Conservation (phyloP, 2,797 vertebrate genomes). For the Ctenochaetus hawaiiensis region DNA sequence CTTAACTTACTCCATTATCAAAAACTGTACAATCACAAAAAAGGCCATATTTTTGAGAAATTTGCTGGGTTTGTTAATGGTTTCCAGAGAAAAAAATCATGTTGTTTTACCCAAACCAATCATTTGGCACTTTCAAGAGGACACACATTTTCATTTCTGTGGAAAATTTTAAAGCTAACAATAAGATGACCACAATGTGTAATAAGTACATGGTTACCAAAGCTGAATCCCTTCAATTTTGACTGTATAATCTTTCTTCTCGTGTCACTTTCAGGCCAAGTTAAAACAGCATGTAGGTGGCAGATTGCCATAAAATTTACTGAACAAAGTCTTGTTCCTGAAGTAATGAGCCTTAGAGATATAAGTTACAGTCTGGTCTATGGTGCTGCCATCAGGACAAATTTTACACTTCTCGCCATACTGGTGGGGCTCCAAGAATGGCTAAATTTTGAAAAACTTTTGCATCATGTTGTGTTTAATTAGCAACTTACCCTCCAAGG, state of each 20-base stretch:
- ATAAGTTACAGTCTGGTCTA: neutral
- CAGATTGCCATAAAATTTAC: neutral
- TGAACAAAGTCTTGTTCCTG: neutral
- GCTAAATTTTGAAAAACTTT: slow-evolving; percentile 6
- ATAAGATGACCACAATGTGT: neutral
- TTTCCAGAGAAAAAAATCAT: neutral
- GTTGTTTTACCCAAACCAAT: neutral
- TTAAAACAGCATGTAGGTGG: neutral
- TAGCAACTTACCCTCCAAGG: slow-evolving; percentile 5
- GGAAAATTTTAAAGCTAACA: neutral
- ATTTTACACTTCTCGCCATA: neutral
- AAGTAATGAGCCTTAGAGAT: neutral
- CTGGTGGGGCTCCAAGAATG: neutral
- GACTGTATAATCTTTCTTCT: neutral
- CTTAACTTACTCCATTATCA: neutral
- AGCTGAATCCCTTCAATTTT: neutral
- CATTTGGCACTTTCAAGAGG: too few relatives aligned
- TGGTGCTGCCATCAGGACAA: neutral
- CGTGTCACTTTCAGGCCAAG: neutral
- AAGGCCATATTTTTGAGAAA: neutral
- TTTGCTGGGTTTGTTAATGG: neutral
- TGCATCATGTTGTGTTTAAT: slow-evolving; percentile 35
- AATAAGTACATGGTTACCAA: neutral
- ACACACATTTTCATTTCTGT: neutral
- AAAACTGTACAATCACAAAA: neutral